phyloP scores from a whole-genome alignment of 2,113 vertebrate species.

The Hystrix brachyura region DNA sequence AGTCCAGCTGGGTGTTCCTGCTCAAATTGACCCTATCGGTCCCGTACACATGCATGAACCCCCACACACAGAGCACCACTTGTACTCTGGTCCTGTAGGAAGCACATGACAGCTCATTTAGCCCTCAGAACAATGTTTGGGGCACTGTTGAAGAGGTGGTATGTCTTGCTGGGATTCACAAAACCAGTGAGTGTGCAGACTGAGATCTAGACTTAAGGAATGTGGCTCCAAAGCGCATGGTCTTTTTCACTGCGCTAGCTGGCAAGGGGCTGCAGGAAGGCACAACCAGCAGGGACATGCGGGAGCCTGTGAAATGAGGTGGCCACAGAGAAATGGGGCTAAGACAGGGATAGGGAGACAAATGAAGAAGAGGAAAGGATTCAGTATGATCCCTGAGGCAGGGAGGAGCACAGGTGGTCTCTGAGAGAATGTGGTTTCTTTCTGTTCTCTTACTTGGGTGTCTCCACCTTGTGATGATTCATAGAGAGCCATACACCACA shows the following conservation, averaged over 20 bases:
- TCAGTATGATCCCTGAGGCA: not conserved
- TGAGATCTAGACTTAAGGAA: not conserved
- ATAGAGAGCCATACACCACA: not conserved
- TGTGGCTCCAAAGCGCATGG: not conserved
- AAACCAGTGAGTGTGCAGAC: not conserved
- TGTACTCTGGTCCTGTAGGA: not conserved
- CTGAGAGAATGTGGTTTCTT: not conserved
- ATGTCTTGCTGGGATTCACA: not conserved
- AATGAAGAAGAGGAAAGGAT: not conserved
- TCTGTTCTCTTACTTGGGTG: not conserved
- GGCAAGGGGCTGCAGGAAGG: not conserved
- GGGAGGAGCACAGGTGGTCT: not conserved
- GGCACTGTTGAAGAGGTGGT: accelerated
- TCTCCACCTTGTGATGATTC: not conserved
- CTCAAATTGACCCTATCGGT: no score
- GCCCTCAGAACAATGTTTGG: not conserved
- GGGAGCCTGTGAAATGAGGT: not conserved
- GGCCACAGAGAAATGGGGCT: not conserved
- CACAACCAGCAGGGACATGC: not conserved
- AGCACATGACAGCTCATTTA: not conserved
- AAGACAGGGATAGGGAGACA: not conserved
- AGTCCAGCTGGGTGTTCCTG: no score
- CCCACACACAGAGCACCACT: not conserved
- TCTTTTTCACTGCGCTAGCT: not conserved
- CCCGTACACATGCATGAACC: not conserved